Evolutionary conservation across 2,797 vertebrate species (phyloP), one percentile per base, ranked within the genome.

Genomic region (Hypotaenidia okinawae): DNA sequence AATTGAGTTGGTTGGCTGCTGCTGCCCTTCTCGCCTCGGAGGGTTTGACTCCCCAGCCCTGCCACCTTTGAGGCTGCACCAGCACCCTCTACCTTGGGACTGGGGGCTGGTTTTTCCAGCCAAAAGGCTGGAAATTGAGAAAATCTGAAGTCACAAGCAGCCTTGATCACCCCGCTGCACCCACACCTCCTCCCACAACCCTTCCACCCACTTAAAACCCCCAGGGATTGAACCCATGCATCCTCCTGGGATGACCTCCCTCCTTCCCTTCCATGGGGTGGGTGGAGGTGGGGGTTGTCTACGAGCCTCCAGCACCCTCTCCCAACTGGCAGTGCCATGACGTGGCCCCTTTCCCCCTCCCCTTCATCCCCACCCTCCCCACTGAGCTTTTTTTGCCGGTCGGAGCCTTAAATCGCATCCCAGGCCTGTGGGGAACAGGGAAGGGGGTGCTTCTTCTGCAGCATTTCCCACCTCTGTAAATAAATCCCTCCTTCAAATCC

Each of bases 311-410:
- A 84, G 72, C 87, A 22, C 74, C 74, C 83, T 93, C 79, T 83
- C 93, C 72, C 32, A 41, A 24, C 94, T 68, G 92, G 95, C 95
- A 95, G 79, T 0, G 95, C 95, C 89, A 89, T 96, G 95, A 96
- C 15, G 93, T 96, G 95, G 94, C 27, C 70, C 69, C 87, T 80
- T 47, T 39, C 32, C 13, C 35, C 5, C 21, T 27, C 16, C 30
- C 10, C 6, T 43, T 67, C 39, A 7, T 1, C 5, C 4, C 8
- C 9, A 12, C 13, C 49, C 3, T 74, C 28, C 85, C 90, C 94
- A 91, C 95, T 72, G 95, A 96, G 95, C 92, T 89, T 87, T 75
- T 75, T 79, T 84, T 87, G 94, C 90, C 82, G 78, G 94, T 74
- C 9, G 4, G 90, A 94, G 94, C 94, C 92, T 95, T 93, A 94